phyloP scores from a whole-genome alignment of 1,140 invertebrate genomes.

The Pseudomyrmex concolor region DNA sequence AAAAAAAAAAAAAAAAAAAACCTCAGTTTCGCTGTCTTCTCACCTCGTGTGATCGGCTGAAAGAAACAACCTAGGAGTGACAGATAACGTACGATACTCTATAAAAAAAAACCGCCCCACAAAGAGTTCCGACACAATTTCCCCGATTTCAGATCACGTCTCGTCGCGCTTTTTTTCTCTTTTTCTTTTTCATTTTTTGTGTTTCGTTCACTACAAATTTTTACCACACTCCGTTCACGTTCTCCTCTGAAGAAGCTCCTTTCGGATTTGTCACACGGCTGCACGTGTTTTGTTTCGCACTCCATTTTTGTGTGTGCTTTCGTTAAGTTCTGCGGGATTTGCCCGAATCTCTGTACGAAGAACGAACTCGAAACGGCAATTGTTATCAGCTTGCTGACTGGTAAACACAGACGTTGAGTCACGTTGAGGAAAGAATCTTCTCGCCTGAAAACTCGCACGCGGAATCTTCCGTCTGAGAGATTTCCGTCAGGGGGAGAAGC shows the following conservation, averaged over 20 bases:
- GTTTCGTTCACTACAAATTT: constrained; percentile 23
- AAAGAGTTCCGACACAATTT: constrained; percentile 59
- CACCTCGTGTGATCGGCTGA: constrained; percentile 52
- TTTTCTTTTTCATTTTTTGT: no score
- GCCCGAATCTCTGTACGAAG: constrained; percentile 67
- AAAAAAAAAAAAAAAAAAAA: neutral
- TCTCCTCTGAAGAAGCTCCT: constrained; percentile 25
- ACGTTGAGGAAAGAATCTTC: constrained; percentile 9
- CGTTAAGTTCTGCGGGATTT: constrained; percentile 60
- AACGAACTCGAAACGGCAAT: constrained; percentile 67
- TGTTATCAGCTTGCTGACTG: constrained; percentile 46
- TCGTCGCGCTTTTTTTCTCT: neutral
- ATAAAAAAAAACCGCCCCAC: neutral
- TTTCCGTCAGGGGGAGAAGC: constrained; percentile 27
- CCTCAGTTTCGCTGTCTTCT: constrained; percentile 54
- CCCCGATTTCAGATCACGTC: constrained; percentile 41
- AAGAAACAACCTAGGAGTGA: constrained; percentile 61
- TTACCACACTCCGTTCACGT: constrained; percentile 57
- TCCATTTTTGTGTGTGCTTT: constrained; percentile 30
- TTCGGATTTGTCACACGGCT: constrained; percentile 53
- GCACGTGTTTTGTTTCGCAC: constrained; percentile 26
- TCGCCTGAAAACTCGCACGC: constrained; percentile 1
- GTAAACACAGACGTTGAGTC: constrained; percentile 49
- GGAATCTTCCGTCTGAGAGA: constrained; percentile 12
- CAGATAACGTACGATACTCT: constrained; percentile 24